phyloP scores from a whole-genome alignment of 2,113 vertebrate species.

The Coptodon bakossiorum region DNA sequence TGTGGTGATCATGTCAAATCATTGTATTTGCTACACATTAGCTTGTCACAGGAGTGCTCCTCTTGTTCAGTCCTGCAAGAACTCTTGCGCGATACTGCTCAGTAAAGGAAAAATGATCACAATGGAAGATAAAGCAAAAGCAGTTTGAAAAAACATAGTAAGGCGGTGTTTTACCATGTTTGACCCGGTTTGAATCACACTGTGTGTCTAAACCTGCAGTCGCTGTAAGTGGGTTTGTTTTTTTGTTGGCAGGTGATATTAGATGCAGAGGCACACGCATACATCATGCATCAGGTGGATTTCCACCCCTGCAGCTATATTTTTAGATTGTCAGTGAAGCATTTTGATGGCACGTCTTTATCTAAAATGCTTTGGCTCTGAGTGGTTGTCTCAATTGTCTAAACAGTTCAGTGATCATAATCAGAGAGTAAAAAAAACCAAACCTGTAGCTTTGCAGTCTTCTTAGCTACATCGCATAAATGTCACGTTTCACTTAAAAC shows the following conservation, averaged over 20 bases:
- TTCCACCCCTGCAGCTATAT: constrained; percentile 26
- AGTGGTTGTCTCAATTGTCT: background rate
- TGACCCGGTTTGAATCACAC: background rate
- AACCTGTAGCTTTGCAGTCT: background rate
- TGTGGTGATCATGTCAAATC: background rate
- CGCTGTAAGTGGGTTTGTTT: background rate
- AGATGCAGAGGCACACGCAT: constrained; percentile 9
- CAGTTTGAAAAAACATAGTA: background rate
- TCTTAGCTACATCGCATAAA: background rate
- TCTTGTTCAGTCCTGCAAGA: background rate
- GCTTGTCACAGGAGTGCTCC: background rate
- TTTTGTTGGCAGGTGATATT: background rate
- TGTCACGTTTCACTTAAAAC: background rate
- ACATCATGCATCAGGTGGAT: background rate
- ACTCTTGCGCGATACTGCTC: background rate
- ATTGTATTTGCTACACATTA: background rate
- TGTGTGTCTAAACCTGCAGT: background rate
- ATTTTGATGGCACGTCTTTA: constrained; percentile 2
- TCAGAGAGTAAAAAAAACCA: background rate
- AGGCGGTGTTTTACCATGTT: background rate
- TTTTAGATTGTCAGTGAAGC: constrained; percentile 10
- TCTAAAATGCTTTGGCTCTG: background rate
- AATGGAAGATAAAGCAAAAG: background rate
- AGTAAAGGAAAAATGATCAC: background rate
- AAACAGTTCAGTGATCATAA: background rate